Conservation (phyloP, 2,113 vertebrate genomes). For the Brevimyrus niger region DNA sequence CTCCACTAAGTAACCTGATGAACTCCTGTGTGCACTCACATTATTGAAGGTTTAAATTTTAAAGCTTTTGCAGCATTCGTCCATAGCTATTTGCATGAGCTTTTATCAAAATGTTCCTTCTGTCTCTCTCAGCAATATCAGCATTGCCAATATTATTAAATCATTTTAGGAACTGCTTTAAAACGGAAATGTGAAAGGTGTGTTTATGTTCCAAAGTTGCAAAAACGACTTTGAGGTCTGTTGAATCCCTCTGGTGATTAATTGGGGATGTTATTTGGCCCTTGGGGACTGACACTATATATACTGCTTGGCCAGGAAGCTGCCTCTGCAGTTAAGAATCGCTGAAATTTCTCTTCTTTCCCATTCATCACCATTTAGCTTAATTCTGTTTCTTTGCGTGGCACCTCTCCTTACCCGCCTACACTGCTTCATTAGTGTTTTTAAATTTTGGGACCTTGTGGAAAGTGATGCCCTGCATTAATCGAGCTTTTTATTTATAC, state of each 20-base stretch:
- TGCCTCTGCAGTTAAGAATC: slow-evolving; percentile 24
- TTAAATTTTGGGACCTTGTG: background rate
- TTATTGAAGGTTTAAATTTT: background rate
- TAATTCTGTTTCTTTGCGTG: slow-evolving; percentile 15
- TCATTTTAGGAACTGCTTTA: background rate
- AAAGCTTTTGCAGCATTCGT: background rate
- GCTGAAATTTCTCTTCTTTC: background rate
- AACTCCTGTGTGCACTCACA: background rate
- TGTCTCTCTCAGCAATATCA: background rate
- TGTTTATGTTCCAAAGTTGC: slow-evolving; percentile 6
- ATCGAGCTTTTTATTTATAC: background rate
- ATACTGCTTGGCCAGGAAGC: slow-evolving; percentile 30
- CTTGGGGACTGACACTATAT: slow-evolving; percentile 42
- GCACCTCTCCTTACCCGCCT: background rate
- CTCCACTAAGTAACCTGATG: background rate
- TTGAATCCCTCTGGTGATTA: slow-evolving; percentile 34
- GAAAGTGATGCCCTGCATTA: background rate
- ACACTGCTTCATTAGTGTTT: background rate
- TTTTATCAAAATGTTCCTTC: background rate
- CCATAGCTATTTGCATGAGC: background rate
- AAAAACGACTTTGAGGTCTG: slow-evolving; percentile 39
- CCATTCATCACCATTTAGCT: background rate
- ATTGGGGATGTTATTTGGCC: slow-evolving; percentile 36
- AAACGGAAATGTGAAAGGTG: background rate
- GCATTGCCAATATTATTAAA: background rate